Evolutionary conservation across 2,888 invertebrate species (phyloP).

Genomic region (Zelleria hepariella): DNA sequence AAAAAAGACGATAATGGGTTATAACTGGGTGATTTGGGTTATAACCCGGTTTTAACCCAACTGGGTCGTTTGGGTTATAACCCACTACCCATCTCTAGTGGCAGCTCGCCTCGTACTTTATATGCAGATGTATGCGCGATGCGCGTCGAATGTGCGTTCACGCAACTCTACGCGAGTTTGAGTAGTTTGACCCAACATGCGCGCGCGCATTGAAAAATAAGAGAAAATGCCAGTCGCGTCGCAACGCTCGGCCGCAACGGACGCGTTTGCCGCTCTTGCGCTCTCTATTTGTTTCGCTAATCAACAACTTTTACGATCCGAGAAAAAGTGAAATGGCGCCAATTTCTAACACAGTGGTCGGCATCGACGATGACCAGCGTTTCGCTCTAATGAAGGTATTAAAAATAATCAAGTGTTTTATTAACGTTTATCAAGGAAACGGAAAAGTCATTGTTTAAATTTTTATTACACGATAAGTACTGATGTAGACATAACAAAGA

Average conservation of each 20-base stretch:
- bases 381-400: constrained; percentile 84
- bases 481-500: not conserved
- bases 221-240: constrained; percentile 21
- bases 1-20: no score
- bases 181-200: not conserved
- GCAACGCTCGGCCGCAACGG: constrained; percentile 14
- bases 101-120: not conserved
- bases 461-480: no score
- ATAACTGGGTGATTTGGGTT: no score
- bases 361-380: constrained; percentile 80
- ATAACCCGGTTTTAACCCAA: no score
- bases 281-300: not conserved
- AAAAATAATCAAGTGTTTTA: not conserved
- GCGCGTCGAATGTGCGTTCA: not conserved
- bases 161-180: not conserved
- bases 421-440: not conserved
- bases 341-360: constrained; percentile 53
- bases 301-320: constrained; percentile 22
- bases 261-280: constrained; percentile 10
- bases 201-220: not conserved
- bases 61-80: no score
- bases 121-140: not conserved
- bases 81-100: not conserved
- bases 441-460: not conserved
- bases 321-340: constrained; percentile 42